Percentiles rank a stretch among this genome's conserved stretches.
These are phyloP conservation scores for Sus scrofa DNA, from an alignment of 2,113 vertebrate genomes.

Conservation along the genomic window DNA sequence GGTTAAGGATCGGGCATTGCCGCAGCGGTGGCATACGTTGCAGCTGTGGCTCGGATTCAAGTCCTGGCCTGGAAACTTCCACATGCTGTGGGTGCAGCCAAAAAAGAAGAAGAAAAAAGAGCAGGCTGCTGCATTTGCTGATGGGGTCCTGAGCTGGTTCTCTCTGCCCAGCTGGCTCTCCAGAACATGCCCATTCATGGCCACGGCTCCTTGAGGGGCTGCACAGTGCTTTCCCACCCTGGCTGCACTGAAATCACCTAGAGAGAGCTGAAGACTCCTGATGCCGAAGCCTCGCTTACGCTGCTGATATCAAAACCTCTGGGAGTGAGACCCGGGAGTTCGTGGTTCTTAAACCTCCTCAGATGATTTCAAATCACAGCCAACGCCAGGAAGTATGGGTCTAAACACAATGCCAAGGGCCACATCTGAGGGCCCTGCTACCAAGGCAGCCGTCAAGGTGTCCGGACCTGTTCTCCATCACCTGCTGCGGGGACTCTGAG, in stretches of 20 bases:
- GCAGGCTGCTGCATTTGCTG: not conserved
- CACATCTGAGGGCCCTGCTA: not conserved
- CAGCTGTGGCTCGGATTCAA: not conserved
- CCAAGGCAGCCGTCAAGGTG: not conserved
- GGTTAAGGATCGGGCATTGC: too few relatives aligned
- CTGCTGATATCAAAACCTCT: not conserved
- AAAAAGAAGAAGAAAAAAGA: not conserved
- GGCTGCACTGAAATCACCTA: accelerated
- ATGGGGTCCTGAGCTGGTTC: not conserved
- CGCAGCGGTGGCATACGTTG: too few relatives aligned
- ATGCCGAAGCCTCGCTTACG: not conserved
- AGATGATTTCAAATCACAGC: not conserved
- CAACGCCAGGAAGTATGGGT: not conserved
- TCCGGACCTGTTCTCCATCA: too few relatives aligned
- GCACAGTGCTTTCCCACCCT: not conserved
- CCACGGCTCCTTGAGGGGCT: not conserved
- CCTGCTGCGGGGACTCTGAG: not conserved
- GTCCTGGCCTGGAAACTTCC: not conserved
- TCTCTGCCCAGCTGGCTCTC: not conserved
- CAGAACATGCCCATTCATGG: not conserved
- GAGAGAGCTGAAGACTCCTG: not conserved
- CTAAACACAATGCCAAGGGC: not conserved
- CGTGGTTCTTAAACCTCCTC: not conserved
- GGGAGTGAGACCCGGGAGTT: not conserved
- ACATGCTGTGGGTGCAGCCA: too few relatives aligned